Conservation (phyloP, 2,888 invertebrate species). For the Holacanthella duospinosa region DNA sequence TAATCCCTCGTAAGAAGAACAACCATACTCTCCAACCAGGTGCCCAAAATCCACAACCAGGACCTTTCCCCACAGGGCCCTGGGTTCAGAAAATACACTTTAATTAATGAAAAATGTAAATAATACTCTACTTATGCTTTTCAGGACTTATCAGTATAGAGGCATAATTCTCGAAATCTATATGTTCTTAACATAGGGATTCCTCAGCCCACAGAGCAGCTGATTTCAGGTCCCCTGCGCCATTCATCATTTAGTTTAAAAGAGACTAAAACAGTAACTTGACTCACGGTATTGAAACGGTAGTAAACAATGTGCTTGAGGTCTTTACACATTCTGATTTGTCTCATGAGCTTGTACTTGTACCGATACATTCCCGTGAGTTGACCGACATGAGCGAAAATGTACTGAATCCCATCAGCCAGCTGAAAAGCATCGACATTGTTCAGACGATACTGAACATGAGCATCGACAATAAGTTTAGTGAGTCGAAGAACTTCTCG, state of each 20-base stretch:
- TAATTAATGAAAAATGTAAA: conserved; percentile 7
- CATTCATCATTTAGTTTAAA: conserved; percentile 29
- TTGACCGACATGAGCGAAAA: conserved; percentile 98
- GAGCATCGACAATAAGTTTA: conserved; percentile 96
- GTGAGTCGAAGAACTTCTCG: conserved; percentile 97
- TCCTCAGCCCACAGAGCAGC: conserved; percentile 33
- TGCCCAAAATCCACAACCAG: conserved; percentile 97
- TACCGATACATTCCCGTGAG: conserved; percentile 99
- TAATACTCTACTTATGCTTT: too few species aligned
- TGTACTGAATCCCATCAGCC: conserved; percentile 95
- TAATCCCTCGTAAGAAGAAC: conserved; percentile 98
- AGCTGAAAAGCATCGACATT: conserved; percentile 99
- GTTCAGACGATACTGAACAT: conserved; percentile 97
- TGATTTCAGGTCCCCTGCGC: conserved; percentile 38
- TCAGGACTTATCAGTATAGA: not conserved
- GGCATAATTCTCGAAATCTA: not conserved
- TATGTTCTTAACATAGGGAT: conserved; percentile 5
- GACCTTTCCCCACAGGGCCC: conserved; percentile 97
- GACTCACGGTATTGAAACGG: conserved; percentile 86
- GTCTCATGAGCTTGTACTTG: conserved; percentile 96
- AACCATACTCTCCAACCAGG: conserved; percentile 99
- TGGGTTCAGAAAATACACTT: conserved; percentile 40
- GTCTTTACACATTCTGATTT: conserved; percentile 99
- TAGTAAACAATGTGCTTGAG: conserved; percentile 98
- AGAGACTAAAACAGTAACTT: not conserved